These are phyloP conservation scores for Bombyx mori DNA, from an alignment of 1,140 invertebrate species.

Conservation along the genomic window ASM3026992v2 NC_085119.1:17184001-17184500, in stretches of 20 bases:
- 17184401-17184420: too few species aligned
- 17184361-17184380: conserved; percentile 40
- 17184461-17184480: too few species aligned
- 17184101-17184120: too few species aligned
- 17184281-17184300: conserved; percentile 68
- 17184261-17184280: conserved; percentile 51
- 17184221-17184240: conserved; percentile 3
- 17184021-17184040: too few species aligned
- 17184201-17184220: neutral
- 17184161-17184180: neutral
- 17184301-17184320: conserved; percentile 62
- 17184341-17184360: conserved; percentile 31
- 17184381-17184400: conserved; percentile 13
- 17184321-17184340: conserved; percentile 62
- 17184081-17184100: too few species aligned
- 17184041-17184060: too few species aligned
- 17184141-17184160: neutral
- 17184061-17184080: too few species aligned
- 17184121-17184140: too few species aligned
- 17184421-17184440: too few species aligned
- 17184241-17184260: conserved; percentile 5
- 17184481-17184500: too few species aligned
- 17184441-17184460: too few species aligned
- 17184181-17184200: neutral
- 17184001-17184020: too few species aligned